Percentiles rank a stretch among this genome's conserved stretches.
Evolutionary conservation across 1,140 invertebrate genomes (phyloP).

Genomic region (Bombus impatiens): DNA sequence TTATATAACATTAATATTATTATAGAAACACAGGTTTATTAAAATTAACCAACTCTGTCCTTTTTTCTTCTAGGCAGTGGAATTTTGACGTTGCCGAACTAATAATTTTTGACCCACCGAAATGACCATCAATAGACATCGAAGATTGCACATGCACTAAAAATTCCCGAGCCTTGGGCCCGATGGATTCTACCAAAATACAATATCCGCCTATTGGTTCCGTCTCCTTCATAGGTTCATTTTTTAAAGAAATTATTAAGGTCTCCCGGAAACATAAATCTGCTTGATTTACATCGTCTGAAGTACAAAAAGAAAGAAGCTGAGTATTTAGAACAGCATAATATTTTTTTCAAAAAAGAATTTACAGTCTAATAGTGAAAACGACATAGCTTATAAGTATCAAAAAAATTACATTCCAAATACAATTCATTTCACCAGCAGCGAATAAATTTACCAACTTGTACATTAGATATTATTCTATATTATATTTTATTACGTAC

Average conservation of each 20-base stretch:
- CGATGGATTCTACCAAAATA: constrained; percentile 68
- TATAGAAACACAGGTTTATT: not conserved
- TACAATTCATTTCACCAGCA: constrained; percentile 6
- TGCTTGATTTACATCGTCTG: constrained; percentile 61
- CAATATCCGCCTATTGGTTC: constrained; percentile 67
- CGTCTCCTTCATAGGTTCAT: constrained; percentile 29
- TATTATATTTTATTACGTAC: constrained; percentile 11
- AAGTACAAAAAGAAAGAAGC: constrained; percentile 29
- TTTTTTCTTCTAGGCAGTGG: constrained; percentile 73
- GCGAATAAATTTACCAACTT: constrained; percentile 23
- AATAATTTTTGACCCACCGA: constrained; percentile 69
- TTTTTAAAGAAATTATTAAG: constrained; percentile 67
- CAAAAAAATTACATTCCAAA: constrained; percentile 30
- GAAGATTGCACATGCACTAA: constrained; percentile 66
- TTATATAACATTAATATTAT: not conserved
- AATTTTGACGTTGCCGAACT: constrained; percentile 64
- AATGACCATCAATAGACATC: constrained; percentile 66
- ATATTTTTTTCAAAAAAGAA: constrained; percentile 15
- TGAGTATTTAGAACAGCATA: not conserved
- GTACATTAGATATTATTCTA: constrained; percentile 45
- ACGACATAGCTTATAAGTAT: not conserved
- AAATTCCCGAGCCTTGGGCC: constrained; percentile 56
- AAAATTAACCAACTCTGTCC: constrained; percentile 69
- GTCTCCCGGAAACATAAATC: constrained; percentile 72
- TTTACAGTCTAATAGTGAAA: not conserved